Evolutionary conservation across 1,140 invertebrate genomes (phyloP), one percentile per base, ranked within the genome.

Genomic region (Meloidogyne exigua): DNA sequence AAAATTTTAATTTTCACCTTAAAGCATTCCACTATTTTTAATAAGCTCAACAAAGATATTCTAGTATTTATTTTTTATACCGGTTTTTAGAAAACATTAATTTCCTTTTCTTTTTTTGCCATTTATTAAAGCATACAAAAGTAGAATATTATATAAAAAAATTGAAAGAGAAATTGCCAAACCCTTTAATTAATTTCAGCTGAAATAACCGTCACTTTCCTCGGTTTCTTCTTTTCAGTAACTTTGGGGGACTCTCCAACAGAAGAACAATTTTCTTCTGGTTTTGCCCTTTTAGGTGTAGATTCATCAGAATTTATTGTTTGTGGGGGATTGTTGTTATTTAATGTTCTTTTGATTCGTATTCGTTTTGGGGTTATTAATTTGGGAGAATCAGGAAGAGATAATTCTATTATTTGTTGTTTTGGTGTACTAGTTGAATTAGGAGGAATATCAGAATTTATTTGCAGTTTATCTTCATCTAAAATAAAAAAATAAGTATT

Each of bases 331-430:
- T 42, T 63, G 11, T 66, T 62, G 12, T 26, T 21, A 15, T 62
- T 26, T 7, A 49, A 26, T 25, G 42, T 32, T n/a, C 21, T 68
- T 42, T 32, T 44, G 12, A 13, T 39, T 2, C 44, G 72, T 23
- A 13, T 57, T 23, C 57, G 36, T 42, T 12, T 57, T 21, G 72
- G 72, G 15, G 49, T 73, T 23, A 42, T 62, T 23, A 73, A 10
- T 73, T 73, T 73, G 57, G 57, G 21, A 36, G 49, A 65, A 65
- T 73, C 72, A 21, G 66, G 66, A n/a, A 68, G 66, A 32, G 66
- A 68, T 32, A 36, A 68, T 18, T 18, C 66, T 25, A n/a, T n/a
- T n/a, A 32, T 42, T 36, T 68, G 28, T 36, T 68, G 28, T 32
- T 36, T 42, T 36, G 66, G 66, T 23, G 28, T 68, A 9, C n/a